Percentiles rank a stretch among this genome's conserved stretches.
These are phyloP conservation scores for Aphodius granarius DNA, from an alignment of 2,888 invertebrate species.

Conservation along the genomic window DNA sequence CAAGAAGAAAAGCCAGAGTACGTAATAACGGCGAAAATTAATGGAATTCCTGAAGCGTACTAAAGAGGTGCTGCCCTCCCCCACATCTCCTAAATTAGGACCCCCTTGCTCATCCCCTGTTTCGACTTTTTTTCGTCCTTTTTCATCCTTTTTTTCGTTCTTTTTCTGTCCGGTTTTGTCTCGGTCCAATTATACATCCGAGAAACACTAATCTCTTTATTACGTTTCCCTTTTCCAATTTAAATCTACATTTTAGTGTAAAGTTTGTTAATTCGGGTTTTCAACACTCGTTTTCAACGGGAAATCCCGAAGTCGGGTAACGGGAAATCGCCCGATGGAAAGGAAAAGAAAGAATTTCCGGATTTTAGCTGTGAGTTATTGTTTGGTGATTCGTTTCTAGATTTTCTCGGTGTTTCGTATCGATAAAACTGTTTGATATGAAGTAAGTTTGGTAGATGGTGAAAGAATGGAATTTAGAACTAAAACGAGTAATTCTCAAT, in stretches of 20 bases:
- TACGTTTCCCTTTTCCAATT: neutral
- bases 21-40: neutral
- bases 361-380: neutral
- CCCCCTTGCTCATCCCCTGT: neutral
- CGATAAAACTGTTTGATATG: conserved; percentile 1
- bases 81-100: neutral
- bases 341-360: neutral
- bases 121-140: neutral
- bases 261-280: neutral
- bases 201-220: neutral
- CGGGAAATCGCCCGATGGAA: neutral
- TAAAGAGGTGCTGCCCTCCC: neutral
- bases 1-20: neutral
- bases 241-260: neutral
- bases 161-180: neutral
- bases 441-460: too few relatives aligned
- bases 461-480: neutral
- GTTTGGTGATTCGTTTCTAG: neutral
- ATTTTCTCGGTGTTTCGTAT: neutral
- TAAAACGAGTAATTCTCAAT: too few relatives aligned
- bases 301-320: neutral
- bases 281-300: neutral
- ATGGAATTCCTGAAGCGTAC: neutral
- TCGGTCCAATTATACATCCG: neutral
- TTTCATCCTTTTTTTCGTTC: neutral